Percentiles rank a stretch among this genome's conserved stretches.
Evolutionary conservation across 2,797 vertebrate species (phyloP).

Genomic region (Percopsis omiscomaycus): DNA sequence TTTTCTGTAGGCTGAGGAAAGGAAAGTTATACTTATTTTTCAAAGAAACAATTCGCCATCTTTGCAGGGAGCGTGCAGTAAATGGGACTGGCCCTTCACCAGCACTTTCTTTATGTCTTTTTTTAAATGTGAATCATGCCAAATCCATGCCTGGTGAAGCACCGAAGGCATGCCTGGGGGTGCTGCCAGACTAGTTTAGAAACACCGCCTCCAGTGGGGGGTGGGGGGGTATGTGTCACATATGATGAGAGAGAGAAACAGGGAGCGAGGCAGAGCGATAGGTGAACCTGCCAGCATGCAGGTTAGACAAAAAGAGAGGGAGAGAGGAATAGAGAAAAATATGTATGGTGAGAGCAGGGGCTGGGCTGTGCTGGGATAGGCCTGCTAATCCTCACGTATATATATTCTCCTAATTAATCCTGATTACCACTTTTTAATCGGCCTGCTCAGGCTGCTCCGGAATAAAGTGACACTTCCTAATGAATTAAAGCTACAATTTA

Average conservation of each 20-base stretch:
- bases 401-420: slow-evolving; percentile 82
- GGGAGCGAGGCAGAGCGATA: neutral
- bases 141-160: too few relatives aligned
- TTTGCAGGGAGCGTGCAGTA: too few relatives aligned
- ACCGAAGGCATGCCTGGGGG: neutral
- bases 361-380: slow-evolving; percentile 46
- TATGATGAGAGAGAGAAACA: slow-evolving; percentile 3
- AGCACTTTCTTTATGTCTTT: too few relatives aligned
- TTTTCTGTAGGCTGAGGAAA: too few relatives aligned
- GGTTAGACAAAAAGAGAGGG: neutral
- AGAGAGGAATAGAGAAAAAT: neutral
- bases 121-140: too few relatives aligned
- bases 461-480: slow-evolving; percentile 81
- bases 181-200: slow-evolving; percentile 5
- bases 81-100: too few relatives aligned
- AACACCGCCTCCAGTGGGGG: neutral
- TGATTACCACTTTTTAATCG: slow-evolving; percentile 80
- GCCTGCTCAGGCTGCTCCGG: slow-evolving; percentile 66
- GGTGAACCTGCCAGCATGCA: too few relatives aligned
- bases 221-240: slow-evolving; percentile 10
- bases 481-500: slow-evolving; percentile 76
- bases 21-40: too few relatives aligned
- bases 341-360: slow-evolving; percentile 29
- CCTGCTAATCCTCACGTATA: slow-evolving; percentile 78
- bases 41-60: too few relatives aligned